Percentiles rank a stretch among this genome's conserved stretches.
These are phyloP conservation scores for Stenodera caucasica DNA, from an alignment of 2,888 invertebrate species.

Conservation along the genomic window DNA sequence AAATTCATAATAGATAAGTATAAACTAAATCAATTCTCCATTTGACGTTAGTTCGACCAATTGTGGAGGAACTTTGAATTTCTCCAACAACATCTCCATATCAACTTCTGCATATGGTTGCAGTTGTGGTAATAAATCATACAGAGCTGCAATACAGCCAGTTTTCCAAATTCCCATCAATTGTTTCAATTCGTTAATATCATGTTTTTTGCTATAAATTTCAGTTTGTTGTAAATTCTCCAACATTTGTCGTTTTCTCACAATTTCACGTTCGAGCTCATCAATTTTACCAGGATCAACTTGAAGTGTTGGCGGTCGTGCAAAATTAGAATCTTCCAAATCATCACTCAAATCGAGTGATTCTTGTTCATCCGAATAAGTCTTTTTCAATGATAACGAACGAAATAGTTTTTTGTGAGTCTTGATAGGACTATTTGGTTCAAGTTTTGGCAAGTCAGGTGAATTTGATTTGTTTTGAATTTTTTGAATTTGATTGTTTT, in stretches of 20 bases:
- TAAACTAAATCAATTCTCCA: slow-evolving; percentile 16
- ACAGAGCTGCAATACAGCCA: slow-evolving; percentile 21
- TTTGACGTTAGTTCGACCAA: slow-evolving; percentile 12
- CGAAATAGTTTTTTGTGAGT: not conserved
- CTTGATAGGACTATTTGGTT: not conserved
- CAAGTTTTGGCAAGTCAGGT: not conserved
- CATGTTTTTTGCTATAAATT: slow-evolving; percentile 20
- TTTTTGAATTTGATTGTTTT: not conserved
- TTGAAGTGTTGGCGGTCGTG: not conserved
- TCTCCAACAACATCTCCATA: slow-evolving; percentile 19
- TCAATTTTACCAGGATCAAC: not conserved
- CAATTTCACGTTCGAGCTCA: slow-evolving; percentile 15
- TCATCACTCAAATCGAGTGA: not conserved
- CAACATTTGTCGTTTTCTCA: slow-evolving; percentile 15
- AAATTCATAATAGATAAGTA: slow-evolving; percentile 8
- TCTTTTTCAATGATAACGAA: slow-evolving; percentile 18
- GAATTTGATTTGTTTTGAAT: slow-evolving; percentile 3
- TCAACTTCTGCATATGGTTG: slow-evolving; percentile 15
- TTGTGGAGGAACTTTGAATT: slow-evolving; percentile 16
- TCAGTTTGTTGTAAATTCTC: slow-evolving; percentile 25
- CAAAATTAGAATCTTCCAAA: not conserved
- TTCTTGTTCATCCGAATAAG: not conserved
- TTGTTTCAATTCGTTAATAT: slow-evolving; percentile 17
- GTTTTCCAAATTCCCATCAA: slow-evolving; percentile 18
- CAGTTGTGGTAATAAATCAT: slow-evolving; percentile 20